A percentile compares a stretch with the other conserved stretches of the same genome.
Conservation (phyloP, 2,888 invertebrate species). For the Linyphia triangularis region DNA sequence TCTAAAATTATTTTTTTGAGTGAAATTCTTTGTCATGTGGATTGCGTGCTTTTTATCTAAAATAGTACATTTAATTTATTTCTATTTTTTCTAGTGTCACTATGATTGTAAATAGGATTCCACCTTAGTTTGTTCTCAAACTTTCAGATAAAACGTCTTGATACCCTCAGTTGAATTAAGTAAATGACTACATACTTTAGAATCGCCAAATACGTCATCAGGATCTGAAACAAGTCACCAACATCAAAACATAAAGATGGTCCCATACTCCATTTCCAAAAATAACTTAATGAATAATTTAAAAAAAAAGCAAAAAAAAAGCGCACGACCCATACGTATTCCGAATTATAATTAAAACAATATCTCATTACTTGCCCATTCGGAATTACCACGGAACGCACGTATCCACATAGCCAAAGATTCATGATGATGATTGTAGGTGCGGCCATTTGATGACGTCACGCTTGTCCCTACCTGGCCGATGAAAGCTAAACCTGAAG, state of each 20-base stretch:
- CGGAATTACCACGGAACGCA: not conserved
- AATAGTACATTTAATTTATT: too few relatives aligned
- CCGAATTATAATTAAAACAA: not conserved
- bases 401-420: not conserved
- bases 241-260: not conserved
- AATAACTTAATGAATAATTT: not conserved
- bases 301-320: not conserved
- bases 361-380: not conserved
- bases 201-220: too few relatives aligned
- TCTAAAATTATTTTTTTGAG: too few relatives aligned
- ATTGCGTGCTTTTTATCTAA: too few relatives aligned
- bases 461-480: conserved; percentile 61
- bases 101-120: too few relatives aligned
- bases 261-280: not conserved
- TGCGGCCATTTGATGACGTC: conserved; percentile 65
- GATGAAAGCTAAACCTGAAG: conserved; percentile 61
- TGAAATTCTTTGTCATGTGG: too few relatives aligned
- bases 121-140: too few relatives aligned
- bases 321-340: too few relatives aligned
- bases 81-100: too few relatives aligned
- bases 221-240: not conserved
- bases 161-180: too few relatives aligned
- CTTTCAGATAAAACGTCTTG: too few relatives aligned
- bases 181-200: too few relatives aligned
- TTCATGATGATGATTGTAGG: conserved; percentile 35